Evolutionary conservation across 2,113 vertebrate genomes (phyloP), one percentile per base, ranked within the genome.

Genomic region (Atherinomorus stipes): DNA sequence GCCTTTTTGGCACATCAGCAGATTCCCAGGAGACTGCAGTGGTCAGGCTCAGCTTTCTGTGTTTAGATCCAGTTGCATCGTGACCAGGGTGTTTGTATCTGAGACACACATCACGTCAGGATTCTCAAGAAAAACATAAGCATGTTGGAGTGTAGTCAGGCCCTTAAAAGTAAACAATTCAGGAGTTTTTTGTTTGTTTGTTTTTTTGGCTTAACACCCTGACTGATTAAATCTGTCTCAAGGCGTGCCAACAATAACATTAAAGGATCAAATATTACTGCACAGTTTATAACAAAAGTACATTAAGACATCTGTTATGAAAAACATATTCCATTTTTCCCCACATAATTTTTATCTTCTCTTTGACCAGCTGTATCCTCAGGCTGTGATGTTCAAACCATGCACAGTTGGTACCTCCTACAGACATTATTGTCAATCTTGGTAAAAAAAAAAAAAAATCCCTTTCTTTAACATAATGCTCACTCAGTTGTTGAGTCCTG

Each of bases 1-100:
- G 89, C 87, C 89, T 76, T 83, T 91, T 80, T 89, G 89, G 92
- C 88, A 89, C 87, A 92, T 91, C 82, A 85, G 72, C 76, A 61
- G 67, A 88, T 85, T 90, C 92, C 89, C 91, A 75, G 57, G 86
- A 89, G 91, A 92, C 57, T 75, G 26, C 19, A 74, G 58, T 80
- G 88, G 91, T 86, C 86, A 77, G 86, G 89, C 90, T 90, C 83
- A 74, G 64, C 69, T 88, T 86, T 81, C 79, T 74, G 49, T 67
- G 78, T 86, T 87, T 75, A 66, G 83, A 88, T 87, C 85, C 77
- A 16, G 86, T 87, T 91, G 76, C 84, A 81, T 85, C 64, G 68
- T 78, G 70, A 80, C 83, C 45, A 21, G 23, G 2, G 4, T 37
- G 53, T 71, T 68, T 64, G 64, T 85, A 25, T 78, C 13, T 76